A percentile compares a stretch with the other conserved stretches of the same genome.
Conservation (phyloP, 2,797 vertebrate genomes). For the Hozukius guyotensis region DNA sequence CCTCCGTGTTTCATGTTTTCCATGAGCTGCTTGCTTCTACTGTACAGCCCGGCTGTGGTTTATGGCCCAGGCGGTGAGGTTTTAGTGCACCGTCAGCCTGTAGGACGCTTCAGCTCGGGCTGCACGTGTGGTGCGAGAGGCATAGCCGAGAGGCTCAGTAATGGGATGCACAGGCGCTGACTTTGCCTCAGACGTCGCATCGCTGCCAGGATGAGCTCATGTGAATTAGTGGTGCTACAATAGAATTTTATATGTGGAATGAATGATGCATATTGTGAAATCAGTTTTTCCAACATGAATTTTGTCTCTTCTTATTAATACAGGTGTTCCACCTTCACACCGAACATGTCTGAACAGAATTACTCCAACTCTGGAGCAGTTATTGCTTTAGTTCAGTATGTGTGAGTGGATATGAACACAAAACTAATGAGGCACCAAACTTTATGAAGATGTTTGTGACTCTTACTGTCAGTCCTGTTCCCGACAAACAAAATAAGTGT, state of each 20-base stretch:
- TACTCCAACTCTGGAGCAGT: not conserved
- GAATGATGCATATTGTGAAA: not conserved
- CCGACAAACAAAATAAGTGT: no score
- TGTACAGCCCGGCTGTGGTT: slow-evolving; percentile 48
- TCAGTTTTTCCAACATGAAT: not conserved
- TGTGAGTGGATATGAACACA: not conserved
- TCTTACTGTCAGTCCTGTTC: not conserved
- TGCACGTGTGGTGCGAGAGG: slow-evolving; percentile 32
- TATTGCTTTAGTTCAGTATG: not conserved
- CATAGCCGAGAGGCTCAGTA: slow-evolving; percentile 32
- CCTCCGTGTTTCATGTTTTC: slow-evolving; percentile 67
- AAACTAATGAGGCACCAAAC: not conserved
- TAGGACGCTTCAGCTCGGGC: slow-evolving; percentile 25
- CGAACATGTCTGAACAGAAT: not conserved
- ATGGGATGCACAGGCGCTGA: slow-evolving; percentile 41
- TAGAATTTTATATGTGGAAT: slow-evolving; percentile 20
- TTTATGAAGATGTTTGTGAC: not conserved
- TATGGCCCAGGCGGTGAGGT: slow-evolving; percentile 37
- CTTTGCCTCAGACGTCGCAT: slow-evolving; percentile 28
- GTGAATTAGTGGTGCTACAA: not conserved
- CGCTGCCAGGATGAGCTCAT: slow-evolving; percentile 55
- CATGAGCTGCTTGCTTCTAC: slow-evolving; percentile 46
- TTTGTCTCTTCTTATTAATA: not conserved
- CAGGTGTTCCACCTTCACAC: not conserved
- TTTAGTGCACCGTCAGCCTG: slow-evolving; percentile 41